phyloP scores from a whole-genome alignment of 92 coral and sea anemone species.

The Pocillopora meandrina region DNA sequence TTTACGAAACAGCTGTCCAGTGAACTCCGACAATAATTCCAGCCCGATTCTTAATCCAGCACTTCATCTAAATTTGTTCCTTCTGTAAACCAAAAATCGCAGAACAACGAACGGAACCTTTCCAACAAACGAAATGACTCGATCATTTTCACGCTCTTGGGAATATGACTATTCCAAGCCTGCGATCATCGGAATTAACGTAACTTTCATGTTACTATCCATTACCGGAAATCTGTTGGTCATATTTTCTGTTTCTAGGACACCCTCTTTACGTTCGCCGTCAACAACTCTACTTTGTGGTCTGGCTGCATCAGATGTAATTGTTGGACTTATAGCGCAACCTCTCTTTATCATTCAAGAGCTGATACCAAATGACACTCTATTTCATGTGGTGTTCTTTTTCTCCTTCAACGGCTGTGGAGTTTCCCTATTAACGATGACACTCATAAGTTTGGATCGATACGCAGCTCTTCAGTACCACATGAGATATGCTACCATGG shows the following conservation, averaged over 20 bases:
- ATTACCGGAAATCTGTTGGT: conserved; percentile 8
- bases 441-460: conserved; percentile 16
- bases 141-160: neutral
- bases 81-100: no score
- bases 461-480: conserved; percentile 3
- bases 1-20: no score
- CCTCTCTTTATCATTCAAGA: neutral
- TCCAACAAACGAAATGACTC: no score
- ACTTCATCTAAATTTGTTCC: no score
- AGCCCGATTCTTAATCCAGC: no score
- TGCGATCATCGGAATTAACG: neutral
- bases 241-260: neutral
- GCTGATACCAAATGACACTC: no score
- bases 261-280: neutral
- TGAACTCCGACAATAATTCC: no score
- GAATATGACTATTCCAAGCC: neutral
- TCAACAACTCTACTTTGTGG: neutral
- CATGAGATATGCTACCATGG: conserved; percentile 1
- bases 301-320: conserved; percentile 5
- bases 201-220: neutral
- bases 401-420: neutral
- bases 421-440: neutral
- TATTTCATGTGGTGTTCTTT: no score
- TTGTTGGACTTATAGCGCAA: conserved; percentile 6
- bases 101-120: no score